These are phyloP conservation scores for Petrocephalus sullivani DNA, from an alignment of 2,797 vertebrate species.

Conservation along the genomic window DNA sequence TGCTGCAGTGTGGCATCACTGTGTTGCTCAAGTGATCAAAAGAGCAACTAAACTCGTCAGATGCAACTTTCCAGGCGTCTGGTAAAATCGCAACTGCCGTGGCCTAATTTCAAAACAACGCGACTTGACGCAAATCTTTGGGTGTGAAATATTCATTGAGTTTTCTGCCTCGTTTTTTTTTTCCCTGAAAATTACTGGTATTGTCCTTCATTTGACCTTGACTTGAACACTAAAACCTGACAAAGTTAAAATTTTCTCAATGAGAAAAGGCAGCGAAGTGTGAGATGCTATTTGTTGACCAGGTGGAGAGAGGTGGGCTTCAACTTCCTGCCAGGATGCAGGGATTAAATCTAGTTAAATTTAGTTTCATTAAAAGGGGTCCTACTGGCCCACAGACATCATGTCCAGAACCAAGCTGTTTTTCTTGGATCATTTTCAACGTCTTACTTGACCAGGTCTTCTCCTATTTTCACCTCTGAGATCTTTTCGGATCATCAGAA, in stretches of 20 bases:
- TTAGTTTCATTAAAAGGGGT: background rate
- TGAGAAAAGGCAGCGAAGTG: background rate
- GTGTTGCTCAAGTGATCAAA: background rate
- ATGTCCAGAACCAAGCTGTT: background rate
- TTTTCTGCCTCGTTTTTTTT: background rate
- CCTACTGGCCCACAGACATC: background rate
- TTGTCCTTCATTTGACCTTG: background rate
- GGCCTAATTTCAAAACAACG: background rate
- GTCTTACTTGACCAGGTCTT: background rate
- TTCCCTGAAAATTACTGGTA: background rate
- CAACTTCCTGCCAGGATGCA: background rate
- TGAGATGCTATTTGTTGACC: conserved; percentile 4
- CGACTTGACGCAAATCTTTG: background rate
- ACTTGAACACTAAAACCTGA: background rate
- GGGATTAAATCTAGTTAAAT: background rate
- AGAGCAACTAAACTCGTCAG: background rate
- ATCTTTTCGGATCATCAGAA: background rate
- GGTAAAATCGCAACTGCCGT: background rate
- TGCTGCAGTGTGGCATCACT: background rate
- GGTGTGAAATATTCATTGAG: background rate
- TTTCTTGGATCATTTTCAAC: background rate
- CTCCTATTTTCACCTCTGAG: background rate
- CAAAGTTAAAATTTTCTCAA: background rate
- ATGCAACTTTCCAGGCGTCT: background rate
- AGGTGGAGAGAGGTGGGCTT: background rate